phyloP scores from a whole-genome alignment of 2,888 invertebrate genomes.

The Masnerella sp. region DNA sequence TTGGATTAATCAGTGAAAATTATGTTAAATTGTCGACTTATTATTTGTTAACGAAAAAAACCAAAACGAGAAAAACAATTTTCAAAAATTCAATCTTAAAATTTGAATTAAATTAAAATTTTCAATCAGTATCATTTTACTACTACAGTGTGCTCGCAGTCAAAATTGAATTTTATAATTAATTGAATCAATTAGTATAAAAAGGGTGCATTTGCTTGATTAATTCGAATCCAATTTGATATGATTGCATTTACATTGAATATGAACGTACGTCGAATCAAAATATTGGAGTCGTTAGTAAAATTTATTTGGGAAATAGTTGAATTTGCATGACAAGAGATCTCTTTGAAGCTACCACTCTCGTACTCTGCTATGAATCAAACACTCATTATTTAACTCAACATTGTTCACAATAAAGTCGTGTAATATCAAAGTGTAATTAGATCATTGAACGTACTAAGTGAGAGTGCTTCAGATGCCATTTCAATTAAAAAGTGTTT shows the following conservation, averaged over 20 bases:
- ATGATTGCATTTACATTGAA: background rate
- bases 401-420: constrained; percentile 43
- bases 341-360: constrained; percentile 28
- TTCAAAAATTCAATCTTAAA: too few species aligned
- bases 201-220: background rate
- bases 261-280: constrained; percentile 3
- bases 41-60: too few species aligned
- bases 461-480: constrained; percentile 28
- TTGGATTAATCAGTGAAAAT: too few species aligned
- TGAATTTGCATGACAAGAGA: constrained; percentile 30
- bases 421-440: constrained; percentile 48
- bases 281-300: constrained; percentile 8
- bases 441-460: constrained; percentile 34
- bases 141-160: too few species aligned
- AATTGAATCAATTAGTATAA: too few species aligned
- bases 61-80: too few species aligned
- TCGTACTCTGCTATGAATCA: constrained; percentile 18
- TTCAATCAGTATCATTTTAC: too few species aligned
- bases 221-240: background rate
- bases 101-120: too few species aligned
- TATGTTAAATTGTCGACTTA: too few species aligned
- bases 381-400: constrained; percentile 41
- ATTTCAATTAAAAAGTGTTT: constrained; percentile 40
- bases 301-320: constrained; percentile 18
- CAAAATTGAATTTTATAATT: too few species aligned